Conservation (phyloP, 2,113 vertebrate genomes). For the Ptilonorhynchus violaceus region DNA sequence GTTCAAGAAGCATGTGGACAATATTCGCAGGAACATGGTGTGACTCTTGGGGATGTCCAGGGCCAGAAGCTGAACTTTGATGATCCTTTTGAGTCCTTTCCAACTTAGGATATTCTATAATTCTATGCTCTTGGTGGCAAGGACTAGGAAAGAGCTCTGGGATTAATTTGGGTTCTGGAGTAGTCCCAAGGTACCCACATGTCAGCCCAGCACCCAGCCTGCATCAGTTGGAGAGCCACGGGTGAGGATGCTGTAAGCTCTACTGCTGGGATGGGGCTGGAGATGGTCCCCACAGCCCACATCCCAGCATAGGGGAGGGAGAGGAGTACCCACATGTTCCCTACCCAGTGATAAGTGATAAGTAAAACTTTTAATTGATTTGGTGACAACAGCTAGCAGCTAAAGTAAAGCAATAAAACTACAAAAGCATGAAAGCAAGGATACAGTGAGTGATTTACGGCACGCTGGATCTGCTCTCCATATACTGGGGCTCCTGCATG, state of each 20-base stretch:
- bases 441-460: constrained; percentile 3
- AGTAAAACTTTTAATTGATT: constrained; percentile 20
- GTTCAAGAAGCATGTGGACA: neutral
- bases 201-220: rapidly evolving
- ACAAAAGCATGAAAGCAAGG: constrained; percentile 18
- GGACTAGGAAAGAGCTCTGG: neutral
- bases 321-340: neutral
- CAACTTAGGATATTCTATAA: neutral
- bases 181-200: neutral
- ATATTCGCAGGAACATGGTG: neutral
- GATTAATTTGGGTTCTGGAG: neutral
- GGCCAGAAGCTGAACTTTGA: neutral
- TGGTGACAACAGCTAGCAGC: neutral
- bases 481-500: neutral
- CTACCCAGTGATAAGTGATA: rapidly evolving
- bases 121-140: neutral
- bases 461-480: neutral
- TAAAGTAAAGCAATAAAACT: constrained; percentile 28
- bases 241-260: neutral
- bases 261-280: neutral
- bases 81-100: neutral
- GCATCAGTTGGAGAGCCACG: neutral
- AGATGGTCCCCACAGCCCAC: neutral
- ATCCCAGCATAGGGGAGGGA: neutral
- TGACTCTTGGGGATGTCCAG: neutral